Base-by-base conservation (phyloP, 1,140 invertebrate genomes). In the Amyelois transitella region DNA sequence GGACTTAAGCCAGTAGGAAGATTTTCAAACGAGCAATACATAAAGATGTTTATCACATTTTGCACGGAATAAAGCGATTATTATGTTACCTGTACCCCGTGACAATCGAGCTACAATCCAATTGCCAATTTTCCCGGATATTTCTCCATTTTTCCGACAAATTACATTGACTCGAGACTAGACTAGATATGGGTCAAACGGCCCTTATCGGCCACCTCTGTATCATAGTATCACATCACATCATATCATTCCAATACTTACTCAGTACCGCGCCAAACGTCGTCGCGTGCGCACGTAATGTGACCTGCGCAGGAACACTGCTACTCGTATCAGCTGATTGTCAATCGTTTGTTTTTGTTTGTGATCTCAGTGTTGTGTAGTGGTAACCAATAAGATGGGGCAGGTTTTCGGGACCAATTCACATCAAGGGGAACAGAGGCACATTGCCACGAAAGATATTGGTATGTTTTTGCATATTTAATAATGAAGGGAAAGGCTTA, bases 401-500 rank as follows among this genome's bases (percentile, higher is more conserved):
- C 82, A 86, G 55, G 69, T 78, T 24, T 86, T 86, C 59, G 82
- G 82, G 20, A 83, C 80, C 12, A 81, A 77, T 47, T 81, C 80
- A 17, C 77, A 85, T 65, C 74, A 74, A 38, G 71, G 72, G 12
- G 73, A 86, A 21, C 38, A 44, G 54, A 55, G 80, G 51, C 78
- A 83, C 58, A 79, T 79, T 59, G 60, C 68, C 32, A 81, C 77
- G 54, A 86, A 86, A 59, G 80, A 86, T 62, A 81, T 86, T 49
- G 82, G 82, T 86, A 48, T 20, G 45, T 48, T 14, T 38, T 38
- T 4, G 2, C n/a, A n/a, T n/a, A n/a, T n/a, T n/a, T n/a, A n/a
- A n/a, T n/a, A n/a, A n/a, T n/a, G n/a, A n/a, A n/a, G n/a, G n/a
- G n/a, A n/a, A n/a, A n/a, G n/a, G n/a, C n/a, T n/a, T n/a, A n/a